Evolutionary conservation across 2,797 vertebrate species (phyloP).

Genomic region (Rhodeus uyekii): DNA sequence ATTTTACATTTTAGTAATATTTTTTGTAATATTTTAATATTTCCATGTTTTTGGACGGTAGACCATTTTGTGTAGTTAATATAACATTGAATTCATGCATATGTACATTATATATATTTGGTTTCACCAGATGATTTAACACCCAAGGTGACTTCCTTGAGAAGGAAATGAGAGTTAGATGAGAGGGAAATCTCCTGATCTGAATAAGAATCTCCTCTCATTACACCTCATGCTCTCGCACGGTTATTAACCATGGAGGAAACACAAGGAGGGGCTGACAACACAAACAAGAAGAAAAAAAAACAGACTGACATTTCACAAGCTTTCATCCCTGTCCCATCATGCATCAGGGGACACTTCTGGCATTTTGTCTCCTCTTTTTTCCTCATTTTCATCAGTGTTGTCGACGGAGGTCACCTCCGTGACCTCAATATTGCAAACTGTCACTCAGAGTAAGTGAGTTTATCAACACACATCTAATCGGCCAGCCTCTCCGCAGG

Average conservation of each 20-base stretch:
- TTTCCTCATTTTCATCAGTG: conserved; percentile 81
- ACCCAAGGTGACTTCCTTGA: conserved; percentile 16
- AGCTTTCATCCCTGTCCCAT: conserved; percentile 82
- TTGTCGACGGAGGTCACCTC: conserved; percentile 78
- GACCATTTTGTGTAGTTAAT: background rate
- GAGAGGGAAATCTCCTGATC: conserved; percentile 23
- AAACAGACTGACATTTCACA: conserved; percentile 81
- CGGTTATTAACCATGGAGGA: conserved; percentile 78
- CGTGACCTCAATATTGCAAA: conserved; percentile 82
- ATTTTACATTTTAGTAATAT: too few species aligned
- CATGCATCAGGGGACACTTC: conserved; percentile 83
- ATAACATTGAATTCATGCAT: background rate
- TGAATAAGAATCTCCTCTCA: conserved; percentile 42
- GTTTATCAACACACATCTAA: conserved; percentile 89
- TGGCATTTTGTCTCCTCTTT: conserved; percentile 77
- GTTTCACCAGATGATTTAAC: conserved; percentile 48
- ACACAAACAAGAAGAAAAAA: conserved; percentile 57
- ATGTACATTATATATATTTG: conserved; percentile 6
- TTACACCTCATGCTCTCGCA: conserved; percentile 76
- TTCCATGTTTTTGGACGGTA: too few species aligned
- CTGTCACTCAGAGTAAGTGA: conserved; percentile 91
- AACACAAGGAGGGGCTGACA: conserved; percentile 31
- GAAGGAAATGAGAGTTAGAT: background rate
- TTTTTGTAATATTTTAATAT: too few species aligned
- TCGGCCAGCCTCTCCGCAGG: conserved; percentile 68